phyloP scores from a whole-genome alignment of 2,888 invertebrate genomes.

The Erynnis tages region DNA sequence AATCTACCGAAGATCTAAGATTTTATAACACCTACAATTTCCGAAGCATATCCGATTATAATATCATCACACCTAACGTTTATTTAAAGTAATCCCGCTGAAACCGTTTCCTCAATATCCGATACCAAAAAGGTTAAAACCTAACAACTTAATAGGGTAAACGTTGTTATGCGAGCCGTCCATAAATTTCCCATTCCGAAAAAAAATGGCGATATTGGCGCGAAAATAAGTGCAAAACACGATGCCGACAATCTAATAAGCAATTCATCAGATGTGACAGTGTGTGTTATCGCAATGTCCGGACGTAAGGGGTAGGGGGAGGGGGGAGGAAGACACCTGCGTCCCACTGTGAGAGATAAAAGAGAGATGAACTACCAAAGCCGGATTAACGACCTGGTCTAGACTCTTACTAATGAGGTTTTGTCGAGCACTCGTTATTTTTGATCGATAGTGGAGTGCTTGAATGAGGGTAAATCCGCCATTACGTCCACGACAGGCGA shows the following conservation, averaged over 20 bases:
- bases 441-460: constrained; percentile 43
- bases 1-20: too few relatives aligned
- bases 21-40: too few relatives aligned
- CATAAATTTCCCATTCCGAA: constrained; percentile 45
- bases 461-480: constrained; percentile 29
- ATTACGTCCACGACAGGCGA: constrained; percentile 21
- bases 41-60: too few relatives aligned
- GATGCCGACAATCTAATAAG: constrained; percentile 69
- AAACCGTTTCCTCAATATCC: not conserved
- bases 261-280: constrained; percentile 77
- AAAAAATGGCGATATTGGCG: constrained; percentile 50
- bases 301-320: constrained; percentile 29
- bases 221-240: constrained; percentile 57
- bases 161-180: constrained; percentile 37
- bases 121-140: constrained; percentile 34
- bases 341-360: constrained; percentile 58
- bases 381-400: constrained; percentile 58
- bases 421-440: constrained; percentile 46
- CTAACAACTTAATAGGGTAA: constrained; percentile 49
- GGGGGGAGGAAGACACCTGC: constrained; percentile 54
- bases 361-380: constrained; percentile 63
- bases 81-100: not conserved
- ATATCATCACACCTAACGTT: too few relatives aligned
- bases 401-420: constrained; percentile 59
- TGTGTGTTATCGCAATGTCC: constrained; percentile 61